phyloP scores from a whole-genome alignment of 2,113 vertebrate species.

The Chlamydotis undulata region DNA sequence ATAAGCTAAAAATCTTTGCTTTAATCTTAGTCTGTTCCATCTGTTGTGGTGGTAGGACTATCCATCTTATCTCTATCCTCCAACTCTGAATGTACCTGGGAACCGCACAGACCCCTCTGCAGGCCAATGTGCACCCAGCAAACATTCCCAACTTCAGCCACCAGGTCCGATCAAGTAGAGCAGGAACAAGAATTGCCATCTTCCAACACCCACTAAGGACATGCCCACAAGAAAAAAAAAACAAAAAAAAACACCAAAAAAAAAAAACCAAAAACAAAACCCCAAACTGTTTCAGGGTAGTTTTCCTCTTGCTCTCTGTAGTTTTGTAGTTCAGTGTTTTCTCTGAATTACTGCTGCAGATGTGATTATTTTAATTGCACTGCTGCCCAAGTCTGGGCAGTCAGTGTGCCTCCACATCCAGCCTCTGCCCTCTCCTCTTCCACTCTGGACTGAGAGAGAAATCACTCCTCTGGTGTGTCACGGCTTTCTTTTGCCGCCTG shows the following conservation, averaged over 20 bases:
- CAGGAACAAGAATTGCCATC: not conserved
- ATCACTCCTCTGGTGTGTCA: not conserved
- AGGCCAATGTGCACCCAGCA: accelerated
- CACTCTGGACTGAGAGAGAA: not conserved
- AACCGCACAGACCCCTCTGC: not conserved
- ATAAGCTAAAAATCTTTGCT: not conserved
- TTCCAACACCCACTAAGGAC: not conserved
- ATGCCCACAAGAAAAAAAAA: not conserved
- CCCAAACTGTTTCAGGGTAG: not conserved
- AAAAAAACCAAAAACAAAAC: too few species aligned
- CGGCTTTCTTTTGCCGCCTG: not conserved
- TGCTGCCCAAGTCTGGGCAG: not conserved
- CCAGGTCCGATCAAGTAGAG: not conserved
- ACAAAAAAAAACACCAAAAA: too few species aligned
- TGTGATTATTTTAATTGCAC: not conserved
- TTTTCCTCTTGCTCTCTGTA: not conserved
- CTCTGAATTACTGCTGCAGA: not conserved
- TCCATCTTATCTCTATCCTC: not conserved
- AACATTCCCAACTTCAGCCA: not conserved
- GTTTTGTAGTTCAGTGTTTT: not conserved
- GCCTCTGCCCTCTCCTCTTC: not conserved
- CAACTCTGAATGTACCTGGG: not conserved
- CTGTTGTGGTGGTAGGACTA: not conserved
- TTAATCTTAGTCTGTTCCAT: not conserved
- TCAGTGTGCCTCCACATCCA: not conserved